Base-by-base conservation (phyloP, 1,140 invertebrate species). In the Bombus superbus region DNA sequence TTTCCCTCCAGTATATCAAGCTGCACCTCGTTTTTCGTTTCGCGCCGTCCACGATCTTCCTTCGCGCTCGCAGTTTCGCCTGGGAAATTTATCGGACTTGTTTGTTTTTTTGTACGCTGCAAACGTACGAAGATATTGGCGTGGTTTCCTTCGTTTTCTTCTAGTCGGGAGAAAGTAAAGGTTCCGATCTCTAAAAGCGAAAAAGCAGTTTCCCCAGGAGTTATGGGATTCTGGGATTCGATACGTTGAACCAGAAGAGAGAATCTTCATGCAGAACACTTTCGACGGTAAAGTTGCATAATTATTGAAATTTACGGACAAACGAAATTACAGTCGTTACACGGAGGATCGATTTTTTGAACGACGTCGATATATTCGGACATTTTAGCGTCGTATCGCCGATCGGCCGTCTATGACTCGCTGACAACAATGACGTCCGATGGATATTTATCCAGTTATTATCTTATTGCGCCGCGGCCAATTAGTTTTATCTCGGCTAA, bases 1-100 rank as follows among this genome's bases (percentile, higher is more conserved):
- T 86, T 89, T 85, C 79, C 80, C 78, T 59, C 42, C 69, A 44
- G 68, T 85, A 72, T 72, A 85, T 85, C 83, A 85, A n/a, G 32
- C 53, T 69, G 47, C 75, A 18, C 83, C 57, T 72, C 53, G 68
- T 79, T 47, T 85, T 78, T 66, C 57, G 28, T 59, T 38, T 77
- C 73, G 44, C 28, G 57, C 64, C 22, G 44, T 53, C 3, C 47
- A 53, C 47, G 47, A 53, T 57, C 40, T 4, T 57, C 35, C 66
- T 53, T 66, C 68, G 57, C 71, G 25, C 47, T 69, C 59, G 22
- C 53, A 2, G 28, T 75, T 53, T 59, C 35, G 35, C 64, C 25
- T 11, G 22, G 71, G 38, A 75, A 64, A 82, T 82, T 82, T 74
- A 82, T 82, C 28, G n/a, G 28, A 53, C 64, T 57, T 53, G 42